Conservation (phyloP, 92 coral and sea anemone genomes). For the Umimayanthus chanpuru region DNA sequence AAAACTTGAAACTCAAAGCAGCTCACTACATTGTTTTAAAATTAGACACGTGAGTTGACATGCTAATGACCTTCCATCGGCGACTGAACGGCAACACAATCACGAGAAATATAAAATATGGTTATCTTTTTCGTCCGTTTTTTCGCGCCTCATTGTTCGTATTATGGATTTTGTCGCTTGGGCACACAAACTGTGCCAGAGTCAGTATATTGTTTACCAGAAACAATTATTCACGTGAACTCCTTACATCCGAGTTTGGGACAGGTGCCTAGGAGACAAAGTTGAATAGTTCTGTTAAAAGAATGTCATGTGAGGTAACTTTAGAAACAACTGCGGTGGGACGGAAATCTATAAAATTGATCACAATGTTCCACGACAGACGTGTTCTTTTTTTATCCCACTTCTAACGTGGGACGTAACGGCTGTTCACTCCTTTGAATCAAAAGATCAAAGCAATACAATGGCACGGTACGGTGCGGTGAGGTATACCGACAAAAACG, state of each 20-base stretch:
- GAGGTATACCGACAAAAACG: too few species aligned
- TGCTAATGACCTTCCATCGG: conserved; percentile 53
- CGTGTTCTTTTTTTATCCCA: too few species aligned
- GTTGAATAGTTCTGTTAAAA: not conserved
- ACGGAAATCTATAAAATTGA: not conserved
- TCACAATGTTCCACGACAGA: not conserved
- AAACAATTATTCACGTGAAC: not conserved
- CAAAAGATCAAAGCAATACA: too few species aligned
- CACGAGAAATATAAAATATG: conserved; percentile 32
- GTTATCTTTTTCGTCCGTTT: not conserved
- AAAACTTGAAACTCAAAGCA: not conserved
- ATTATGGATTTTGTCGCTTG: not conserved
- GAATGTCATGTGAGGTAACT: not conserved
- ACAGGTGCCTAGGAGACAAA: not conserved
- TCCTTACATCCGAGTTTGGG: conserved; percentile 19
- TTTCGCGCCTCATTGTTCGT: conserved; percentile 4
- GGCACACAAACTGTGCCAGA: not conserved
- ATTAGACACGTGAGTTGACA: conserved; percentile 57
- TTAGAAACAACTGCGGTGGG: not conserved
- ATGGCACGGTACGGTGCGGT: too few species aligned
- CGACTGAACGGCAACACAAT: conserved; percentile 16
- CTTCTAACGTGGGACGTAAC: not conserved
- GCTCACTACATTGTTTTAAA: not conserved
- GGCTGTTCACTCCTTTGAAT: not conserved
- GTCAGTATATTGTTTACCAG: not conserved